A percentile compares a stretch with the other conserved stretches of the same genome.
Conservation (phyloP, 2,113 vertebrate genomes). For the Pluvianellus socialis region DNA sequence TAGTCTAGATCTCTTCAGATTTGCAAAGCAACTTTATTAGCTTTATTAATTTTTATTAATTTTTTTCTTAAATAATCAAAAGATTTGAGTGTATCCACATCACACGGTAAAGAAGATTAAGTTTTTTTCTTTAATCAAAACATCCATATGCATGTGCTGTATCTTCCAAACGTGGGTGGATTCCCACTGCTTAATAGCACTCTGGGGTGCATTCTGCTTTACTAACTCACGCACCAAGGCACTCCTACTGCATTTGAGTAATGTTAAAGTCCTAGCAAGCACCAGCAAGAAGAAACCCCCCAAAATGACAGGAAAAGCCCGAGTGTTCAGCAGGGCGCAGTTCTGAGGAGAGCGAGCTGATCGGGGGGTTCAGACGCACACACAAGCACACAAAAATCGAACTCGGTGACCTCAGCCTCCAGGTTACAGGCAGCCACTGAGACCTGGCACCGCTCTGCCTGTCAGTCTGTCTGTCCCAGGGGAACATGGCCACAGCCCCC, state of each 20-base stretch:
- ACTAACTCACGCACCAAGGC: slow-evolving; percentile 31
- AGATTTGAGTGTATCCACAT: slow-evolving; percentile 76
- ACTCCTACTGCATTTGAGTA: not conserved
- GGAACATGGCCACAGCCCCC: not conserved
- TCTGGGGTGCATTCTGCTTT: slow-evolving; percentile 23
- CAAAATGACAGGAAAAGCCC: not conserved
- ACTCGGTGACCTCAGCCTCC: not conserved
- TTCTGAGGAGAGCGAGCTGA: not conserved
- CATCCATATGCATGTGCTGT: slow-evolving; percentile 65
- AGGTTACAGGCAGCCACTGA: rapidly evolving
- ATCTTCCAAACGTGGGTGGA: slow-evolving; percentile 20
- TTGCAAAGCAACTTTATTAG: slow-evolving; percentile 84
- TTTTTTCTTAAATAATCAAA: slow-evolving; percentile 80
- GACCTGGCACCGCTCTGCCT: not conserved
- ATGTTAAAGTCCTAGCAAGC: not conserved
- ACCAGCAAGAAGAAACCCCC: not conserved
- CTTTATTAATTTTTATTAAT: slow-evolving; percentile 77
- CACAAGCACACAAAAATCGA: rapidly evolving
- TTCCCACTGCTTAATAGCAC: slow-evolving; percentile 41
- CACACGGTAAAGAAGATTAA: slow-evolving; percentile 74
- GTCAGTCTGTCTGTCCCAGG: rapidly evolving
- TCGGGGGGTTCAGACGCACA: rapidly evolving
- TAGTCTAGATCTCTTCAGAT: slow-evolving; percentile 80
- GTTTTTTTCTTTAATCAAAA: slow-evolving; percentile 71
- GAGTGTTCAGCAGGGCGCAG: rapidly evolving